Evolutionary conservation across 2,888 invertebrate genomes (phyloP).

Genomic region (Nomada goodeniana): DNA sequence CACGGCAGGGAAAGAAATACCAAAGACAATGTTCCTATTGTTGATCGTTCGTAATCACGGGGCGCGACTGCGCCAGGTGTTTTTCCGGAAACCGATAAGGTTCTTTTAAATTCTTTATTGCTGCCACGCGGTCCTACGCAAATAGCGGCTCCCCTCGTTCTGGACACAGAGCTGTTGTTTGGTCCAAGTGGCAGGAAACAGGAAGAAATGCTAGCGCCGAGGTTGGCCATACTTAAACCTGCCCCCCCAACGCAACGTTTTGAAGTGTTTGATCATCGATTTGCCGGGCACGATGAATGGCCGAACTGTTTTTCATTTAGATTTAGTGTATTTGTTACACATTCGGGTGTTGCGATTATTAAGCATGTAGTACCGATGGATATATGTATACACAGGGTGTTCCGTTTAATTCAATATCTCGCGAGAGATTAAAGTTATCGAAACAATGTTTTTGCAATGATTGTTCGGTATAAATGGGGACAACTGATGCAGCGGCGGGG

Average conservation of each 20-base stretch:
- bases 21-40: slow-evolving; percentile 73
- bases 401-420: too few relatives aligned
- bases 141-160: slow-evolving; percentile 58
- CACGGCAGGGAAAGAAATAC: slow-evolving; percentile 17
- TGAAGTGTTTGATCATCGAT: neutral
- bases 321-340: too few relatives aligned
- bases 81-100: slow-evolving; percentile 82
- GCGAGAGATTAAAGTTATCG: too few relatives aligned
- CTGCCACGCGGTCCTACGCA: slow-evolving; percentile 68
- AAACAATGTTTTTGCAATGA: too few relatives aligned
- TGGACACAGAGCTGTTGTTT: slow-evolving; percentile 57
- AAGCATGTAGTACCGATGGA: too few relatives aligned
- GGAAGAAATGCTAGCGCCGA: neutral
- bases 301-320: too few relatives aligned
- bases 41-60: slow-evolving; percentile 67
- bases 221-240: neutral
- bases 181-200: slow-evolving; percentile 13
- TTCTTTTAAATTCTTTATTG: slow-evolving; percentile 79
- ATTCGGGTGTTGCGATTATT: too few relatives aligned
- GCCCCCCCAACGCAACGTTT: neutral
- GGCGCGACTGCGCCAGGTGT: slow-evolving; percentile 77
- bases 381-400: too few relatives aligned
- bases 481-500: too few relatives aligned
- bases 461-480: too few relatives aligned
- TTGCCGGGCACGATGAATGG: too few relatives aligned